Evolutionary conservation across 2,797 vertebrate species (phyloP).

Genomic region (Sebastes kiyomatsui): DNA sequence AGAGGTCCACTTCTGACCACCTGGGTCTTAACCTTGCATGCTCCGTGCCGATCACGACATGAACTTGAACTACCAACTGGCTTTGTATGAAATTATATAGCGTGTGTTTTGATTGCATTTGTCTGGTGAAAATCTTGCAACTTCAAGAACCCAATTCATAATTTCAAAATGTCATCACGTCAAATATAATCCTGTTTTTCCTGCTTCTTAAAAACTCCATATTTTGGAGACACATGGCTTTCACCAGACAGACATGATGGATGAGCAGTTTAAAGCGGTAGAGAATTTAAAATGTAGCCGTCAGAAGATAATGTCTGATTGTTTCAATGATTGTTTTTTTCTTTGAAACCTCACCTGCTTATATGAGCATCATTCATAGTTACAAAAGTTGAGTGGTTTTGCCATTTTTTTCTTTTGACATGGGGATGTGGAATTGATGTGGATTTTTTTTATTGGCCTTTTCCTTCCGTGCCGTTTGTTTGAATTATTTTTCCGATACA

Average conservation of each 20-base stretch:
- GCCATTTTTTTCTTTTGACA: background rate
- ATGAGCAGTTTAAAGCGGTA: background rate
- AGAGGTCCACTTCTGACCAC: slow-evolving; percentile 8
- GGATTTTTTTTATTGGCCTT: background rate
- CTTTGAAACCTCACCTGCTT: background rate
- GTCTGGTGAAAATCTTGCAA: background rate
- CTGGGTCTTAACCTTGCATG: slow-evolving; percentile 8
- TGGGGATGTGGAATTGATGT: background rate
- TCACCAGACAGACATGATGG: background rate
- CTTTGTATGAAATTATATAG: background rate
- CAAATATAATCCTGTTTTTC: background rate
- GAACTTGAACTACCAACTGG: slow-evolving; percentile 1
- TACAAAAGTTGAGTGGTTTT: background rate
- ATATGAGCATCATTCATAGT: background rate
- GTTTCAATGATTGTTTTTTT: background rate
- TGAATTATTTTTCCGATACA: slow-evolving; percentile 20
- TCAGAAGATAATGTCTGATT: background rate
- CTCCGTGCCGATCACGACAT: background rate
- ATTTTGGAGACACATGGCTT: background rate
- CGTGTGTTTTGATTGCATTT: background rate
- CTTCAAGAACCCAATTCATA: background rate
- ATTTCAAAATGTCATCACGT: background rate
- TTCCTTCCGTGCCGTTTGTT: background rate
- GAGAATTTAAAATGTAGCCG: background rate
- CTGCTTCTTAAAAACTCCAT: background rate